These are phyloP conservation scores for Xyrauchen texanus DNA, from an alignment of 2,113 vertebrate genomes.

Conservation along the genomic window DNA sequence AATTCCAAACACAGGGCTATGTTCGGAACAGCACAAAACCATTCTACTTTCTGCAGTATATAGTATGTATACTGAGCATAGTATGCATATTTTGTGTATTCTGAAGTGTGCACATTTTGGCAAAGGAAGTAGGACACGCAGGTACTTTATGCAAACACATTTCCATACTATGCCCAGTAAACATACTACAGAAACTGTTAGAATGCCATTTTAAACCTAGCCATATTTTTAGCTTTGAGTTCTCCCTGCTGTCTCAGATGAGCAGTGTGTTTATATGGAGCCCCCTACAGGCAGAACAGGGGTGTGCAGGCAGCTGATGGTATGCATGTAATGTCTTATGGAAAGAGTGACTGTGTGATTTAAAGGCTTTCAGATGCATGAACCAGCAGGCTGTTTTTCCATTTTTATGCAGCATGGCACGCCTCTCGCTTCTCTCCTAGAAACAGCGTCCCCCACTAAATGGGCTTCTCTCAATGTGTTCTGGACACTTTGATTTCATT, in stretches of 20 bases:
- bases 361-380: constrained; percentile 43
- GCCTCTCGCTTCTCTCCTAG: constrained; percentile 13
- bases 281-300: constrained; percentile 16
- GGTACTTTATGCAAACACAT: too few relatives aligned
- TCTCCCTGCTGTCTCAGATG: background rate
- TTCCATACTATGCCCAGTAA: too few relatives aligned
- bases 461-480: constrained; percentile 10
- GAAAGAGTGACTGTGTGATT: constrained; percentile 42
- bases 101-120: too few relatives aligned
- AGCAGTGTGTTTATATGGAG: background rate
- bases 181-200: too few relatives aligned
- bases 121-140: too few relatives aligned
- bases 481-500: constrained; percentile 37
- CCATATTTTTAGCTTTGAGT: background rate
- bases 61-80: too few relatives aligned
- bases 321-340: constrained; percentile 28
- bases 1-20: constrained; percentile 18
- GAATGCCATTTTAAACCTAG: background rate
- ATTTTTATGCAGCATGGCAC: constrained; percentile 20
- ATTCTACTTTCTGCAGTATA: too few relatives aligned
- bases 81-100: too few relatives aligned
- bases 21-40: too few relatives aligned
- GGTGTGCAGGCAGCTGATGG: background rate
- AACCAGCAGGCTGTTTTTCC: constrained; percentile 30
- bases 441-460: constrained; percentile 1